These are phyloP conservation scores for Drosophila oshimai DNA, from an alignment of 1,140 invertebrate species.

Conservation along the genomic window DNA sequence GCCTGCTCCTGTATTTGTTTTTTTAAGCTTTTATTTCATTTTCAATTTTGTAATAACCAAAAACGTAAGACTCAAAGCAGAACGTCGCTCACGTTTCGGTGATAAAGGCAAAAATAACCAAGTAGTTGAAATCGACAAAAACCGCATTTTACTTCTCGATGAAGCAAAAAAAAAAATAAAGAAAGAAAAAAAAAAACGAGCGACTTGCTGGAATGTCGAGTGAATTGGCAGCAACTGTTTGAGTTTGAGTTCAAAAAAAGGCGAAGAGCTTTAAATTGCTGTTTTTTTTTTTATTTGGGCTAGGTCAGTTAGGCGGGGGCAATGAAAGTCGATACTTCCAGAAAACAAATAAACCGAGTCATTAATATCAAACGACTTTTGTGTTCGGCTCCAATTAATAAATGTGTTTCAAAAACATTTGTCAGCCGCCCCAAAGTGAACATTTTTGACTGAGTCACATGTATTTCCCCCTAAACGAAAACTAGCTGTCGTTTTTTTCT, in stretches of 20 bases:
- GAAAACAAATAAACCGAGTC: slow-evolving; percentile 4
- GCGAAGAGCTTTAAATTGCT: slow-evolving; percentile 4
- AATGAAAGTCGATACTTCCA: slow-evolving; percentile 23
- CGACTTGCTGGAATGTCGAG: slow-evolving; percentile 17
- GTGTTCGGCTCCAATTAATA: slow-evolving; percentile 15
- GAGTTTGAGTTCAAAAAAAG: slow-evolving; percentile 27
- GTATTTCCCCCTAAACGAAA: slow-evolving; percentile 5
- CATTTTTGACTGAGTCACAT: slow-evolving; percentile 38
- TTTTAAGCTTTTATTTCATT: slow-evolving; percentile 25
- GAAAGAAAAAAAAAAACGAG: slow-evolving; percentile 1
- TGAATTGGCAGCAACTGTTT: slow-evolving; percentile 15
- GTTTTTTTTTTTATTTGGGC: slow-evolving; percentile 3
- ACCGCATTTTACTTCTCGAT: slow-evolving; percentile 29
- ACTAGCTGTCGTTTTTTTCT: slow-evolving; percentile 5
- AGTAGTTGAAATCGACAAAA: slow-evolving; percentile 2
- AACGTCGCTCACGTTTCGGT: slow-evolving; percentile 50
- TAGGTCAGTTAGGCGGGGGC: slow-evolving; percentile 25
- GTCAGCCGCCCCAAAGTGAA: slow-evolving; percentile 1
- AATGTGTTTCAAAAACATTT: background rate
- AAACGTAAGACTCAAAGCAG: slow-evolving; percentile 36
- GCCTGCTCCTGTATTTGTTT: background rate
- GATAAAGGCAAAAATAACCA: slow-evolving; percentile 34
- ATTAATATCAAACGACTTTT: background rate
- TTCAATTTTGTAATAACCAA: slow-evolving; percentile 35
- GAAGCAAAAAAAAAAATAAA: slow-evolving; percentile 11